Evolutionary conservation across 2,888 invertebrate genomes (phyloP).

Genomic region (Osmoderma eremita): DNA sequence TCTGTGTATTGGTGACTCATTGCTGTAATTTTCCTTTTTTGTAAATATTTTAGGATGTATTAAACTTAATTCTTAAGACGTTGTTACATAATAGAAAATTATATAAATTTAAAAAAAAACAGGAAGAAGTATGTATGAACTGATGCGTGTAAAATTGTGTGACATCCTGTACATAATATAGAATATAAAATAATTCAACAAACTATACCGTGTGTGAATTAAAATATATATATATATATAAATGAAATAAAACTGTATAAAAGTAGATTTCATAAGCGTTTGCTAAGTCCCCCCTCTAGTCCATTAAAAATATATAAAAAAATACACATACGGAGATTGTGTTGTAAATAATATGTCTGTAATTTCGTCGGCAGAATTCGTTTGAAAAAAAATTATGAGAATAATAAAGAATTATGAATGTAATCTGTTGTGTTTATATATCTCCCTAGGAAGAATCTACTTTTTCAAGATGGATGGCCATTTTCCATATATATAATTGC

Average conservation of each 20-base stretch:
- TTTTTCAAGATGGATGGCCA: background rate
- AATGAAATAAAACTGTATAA: too few species aligned
- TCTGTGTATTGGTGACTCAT: background rate
- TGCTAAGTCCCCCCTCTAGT: slow-evolving; percentile 1
- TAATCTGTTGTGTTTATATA: background rate
- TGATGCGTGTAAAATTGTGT: background rate
- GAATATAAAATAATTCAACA: background rate
- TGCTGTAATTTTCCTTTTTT: slow-evolving; percentile 26
- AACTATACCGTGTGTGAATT: slow-evolving; percentile 20
- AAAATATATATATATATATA: background rate
- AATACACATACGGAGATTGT: too few species aligned
- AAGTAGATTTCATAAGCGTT: slow-evolving; percentile 6
- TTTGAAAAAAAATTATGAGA: slow-evolving; percentile 14
- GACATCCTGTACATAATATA: slow-evolving; percentile 1
- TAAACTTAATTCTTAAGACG: background rate
- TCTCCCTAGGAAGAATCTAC: background rate
- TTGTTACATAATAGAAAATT: slow-evolving; percentile 4
- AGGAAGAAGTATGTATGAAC: background rate
- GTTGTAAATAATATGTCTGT: slow-evolving; percentile 41
- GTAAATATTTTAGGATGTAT: slow-evolving; percentile 23
- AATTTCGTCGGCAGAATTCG: slow-evolving; percentile 49
- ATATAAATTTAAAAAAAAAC: too few species aligned
- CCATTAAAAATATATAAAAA: background rate
- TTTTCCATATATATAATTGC: too few species aligned
- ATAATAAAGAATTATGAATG: slow-evolving; percentile 23